Percentiles rank a stretch among this genome's conserved stretches.
These are phyloP conservation scores for Sebastes itinus DNA, from an alignment of 2,797 vertebrate genomes.

Conservation along the genomic window DNA sequence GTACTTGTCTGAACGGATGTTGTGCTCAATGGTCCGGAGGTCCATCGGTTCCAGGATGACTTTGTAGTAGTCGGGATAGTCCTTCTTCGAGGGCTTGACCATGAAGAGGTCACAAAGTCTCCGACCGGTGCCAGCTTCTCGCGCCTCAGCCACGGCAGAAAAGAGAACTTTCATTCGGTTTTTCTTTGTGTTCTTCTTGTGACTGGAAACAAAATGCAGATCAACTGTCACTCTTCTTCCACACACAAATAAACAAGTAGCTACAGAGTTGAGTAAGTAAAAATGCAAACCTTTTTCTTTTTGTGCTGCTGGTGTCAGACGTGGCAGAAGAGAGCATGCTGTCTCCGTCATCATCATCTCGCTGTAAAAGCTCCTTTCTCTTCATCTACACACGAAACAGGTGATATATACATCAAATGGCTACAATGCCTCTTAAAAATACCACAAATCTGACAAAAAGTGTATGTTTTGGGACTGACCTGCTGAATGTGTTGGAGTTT, in stretches of 20 bases:
- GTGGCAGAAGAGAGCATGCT: slow-evolving; percentile 97
- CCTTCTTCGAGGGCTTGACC: slow-evolving; percentile 98
- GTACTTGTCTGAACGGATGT: slow-evolving; percentile 96
- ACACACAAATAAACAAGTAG: not conserved
- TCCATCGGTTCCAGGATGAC: slow-evolving; percentile 99
- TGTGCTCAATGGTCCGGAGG: slow-evolving; percentile 95
- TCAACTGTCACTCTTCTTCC: not conserved
- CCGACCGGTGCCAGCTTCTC: slow-evolving; percentile 88
- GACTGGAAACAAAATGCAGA: slow-evolving; percentile 63
- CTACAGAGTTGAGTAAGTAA: not conserved
- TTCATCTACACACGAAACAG: slow-evolving; percentile 85
- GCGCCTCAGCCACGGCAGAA: slow-evolving; percentile 89
- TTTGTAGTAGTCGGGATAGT: slow-evolving; percentile 99
- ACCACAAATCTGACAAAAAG: not conserved
- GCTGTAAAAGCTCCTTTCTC: slow-evolving; percentile 93
- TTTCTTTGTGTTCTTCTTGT: slow-evolving; percentile 97
- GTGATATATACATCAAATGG: not conserved
- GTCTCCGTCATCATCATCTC: slow-evolving; percentile 95
- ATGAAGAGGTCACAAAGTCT: slow-evolving; percentile 96
- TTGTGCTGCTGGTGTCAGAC: slow-evolving; percentile 93
- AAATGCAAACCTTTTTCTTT: slow-evolving; percentile 91
- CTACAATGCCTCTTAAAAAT: not conserved
- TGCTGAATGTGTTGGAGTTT: slow-evolving; percentile 98
- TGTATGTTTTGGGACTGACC: slow-evolving; percentile 72
- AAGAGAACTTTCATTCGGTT: slow-evolving; percentile 95